phyloP scores from a whole-genome alignment of 2,888 invertebrate genomes.

The Drosophila koepferae region DNA sequence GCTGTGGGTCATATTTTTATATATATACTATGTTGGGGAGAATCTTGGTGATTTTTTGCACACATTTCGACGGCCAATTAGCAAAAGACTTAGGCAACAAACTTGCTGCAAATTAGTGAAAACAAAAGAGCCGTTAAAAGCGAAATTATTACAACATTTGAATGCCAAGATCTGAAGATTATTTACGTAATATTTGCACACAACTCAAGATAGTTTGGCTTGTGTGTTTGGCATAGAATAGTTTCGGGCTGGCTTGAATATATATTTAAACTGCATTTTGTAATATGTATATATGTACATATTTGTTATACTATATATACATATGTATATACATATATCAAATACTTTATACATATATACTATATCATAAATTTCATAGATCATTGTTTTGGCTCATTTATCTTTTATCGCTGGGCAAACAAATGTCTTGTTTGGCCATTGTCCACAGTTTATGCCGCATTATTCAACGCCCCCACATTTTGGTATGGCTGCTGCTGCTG shows the following conservation, averaged over 20 bases:
- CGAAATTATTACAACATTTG: conserved; percentile 26
- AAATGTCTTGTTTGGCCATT: conserved; percentile 16
- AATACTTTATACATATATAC: not conserved
- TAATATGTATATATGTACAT: not conserved
- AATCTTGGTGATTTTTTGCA: conserved; percentile 27
- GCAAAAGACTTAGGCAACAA: conserved; percentile 74
- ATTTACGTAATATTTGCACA: conserved; percentile 3
- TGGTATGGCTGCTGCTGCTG: no score
- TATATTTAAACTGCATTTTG: not conserved
- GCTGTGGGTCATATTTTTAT: not conserved
- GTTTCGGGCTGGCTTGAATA: not conserved
- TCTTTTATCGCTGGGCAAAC: conserved; percentile 32
- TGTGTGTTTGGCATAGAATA: not conserved
- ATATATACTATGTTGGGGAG: conserved; percentile 13
- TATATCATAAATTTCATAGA: conserved; percentile 1
- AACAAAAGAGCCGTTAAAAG: conserved; percentile 25
- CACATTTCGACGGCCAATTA: conserved; percentile 43
- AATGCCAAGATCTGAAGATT: conserved; percentile 20
- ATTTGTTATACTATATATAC: no score
- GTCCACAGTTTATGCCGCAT: conserved; percentile 8
- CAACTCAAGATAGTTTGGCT: not conserved
- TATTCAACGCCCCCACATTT: conserved; percentile 65
- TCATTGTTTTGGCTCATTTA: conserved; percentile 19
- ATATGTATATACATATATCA: not conserved
- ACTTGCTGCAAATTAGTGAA: conserved; percentile 62